Percentiles rank a stretch among this genome's conserved stretches.
Evolutionary conservation across 2,797 vertebrate genomes (phyloP).

Genomic region (Sandelia bainsii): DNA sequence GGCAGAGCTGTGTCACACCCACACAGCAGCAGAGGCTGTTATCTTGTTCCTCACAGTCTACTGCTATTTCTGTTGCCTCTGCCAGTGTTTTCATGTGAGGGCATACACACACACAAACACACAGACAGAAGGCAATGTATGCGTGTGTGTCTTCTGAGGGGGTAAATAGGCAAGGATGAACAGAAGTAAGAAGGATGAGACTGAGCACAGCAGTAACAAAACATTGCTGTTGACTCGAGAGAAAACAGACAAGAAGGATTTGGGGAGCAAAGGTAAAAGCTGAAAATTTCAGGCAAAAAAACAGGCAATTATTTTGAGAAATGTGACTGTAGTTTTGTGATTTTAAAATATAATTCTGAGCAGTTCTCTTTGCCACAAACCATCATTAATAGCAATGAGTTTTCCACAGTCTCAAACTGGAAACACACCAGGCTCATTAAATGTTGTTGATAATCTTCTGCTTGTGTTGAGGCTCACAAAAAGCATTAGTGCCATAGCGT

Average conservation of each 20-base stretch:
- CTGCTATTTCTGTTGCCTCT: constrained; percentile 65
- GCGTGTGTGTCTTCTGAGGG: constrained; percentile 40
- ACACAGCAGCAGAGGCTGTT: constrained; percentile 73
- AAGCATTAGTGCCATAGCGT: background rate
- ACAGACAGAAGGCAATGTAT: constrained; percentile 7
- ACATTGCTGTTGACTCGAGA: constrained; percentile 51
- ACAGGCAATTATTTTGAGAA: constrained; percentile 47
- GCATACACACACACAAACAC: background rate
- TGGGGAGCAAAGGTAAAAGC: constrained; percentile 44
- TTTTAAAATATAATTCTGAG: constrained; percentile 16
- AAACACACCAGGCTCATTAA: constrained; percentile 17
- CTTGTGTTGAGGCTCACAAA: background rate
- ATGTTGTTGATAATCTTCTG: constrained; percentile 23
- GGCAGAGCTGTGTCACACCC: constrained; percentile 72
- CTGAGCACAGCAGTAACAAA: constrained; percentile 47
- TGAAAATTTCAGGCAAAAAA: constrained; percentile 28
- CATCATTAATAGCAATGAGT: constrained; percentile 27
- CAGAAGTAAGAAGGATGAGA: constrained; percentile 51
- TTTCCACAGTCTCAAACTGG: constrained; percentile 1
- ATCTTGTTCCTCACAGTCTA: constrained; percentile 68
- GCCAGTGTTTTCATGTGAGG: constrained; percentile 48
- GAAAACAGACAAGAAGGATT: constrained; percentile 50
- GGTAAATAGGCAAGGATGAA: constrained; percentile 51
- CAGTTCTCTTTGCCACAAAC: constrained; percentile 14
- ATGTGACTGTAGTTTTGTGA: constrained; percentile 28